These are phyloP conservation scores for Drosophila kikkawai DNA, from an alignment of 1,140 invertebrate genomes.

Conservation along the genomic window DNA sequence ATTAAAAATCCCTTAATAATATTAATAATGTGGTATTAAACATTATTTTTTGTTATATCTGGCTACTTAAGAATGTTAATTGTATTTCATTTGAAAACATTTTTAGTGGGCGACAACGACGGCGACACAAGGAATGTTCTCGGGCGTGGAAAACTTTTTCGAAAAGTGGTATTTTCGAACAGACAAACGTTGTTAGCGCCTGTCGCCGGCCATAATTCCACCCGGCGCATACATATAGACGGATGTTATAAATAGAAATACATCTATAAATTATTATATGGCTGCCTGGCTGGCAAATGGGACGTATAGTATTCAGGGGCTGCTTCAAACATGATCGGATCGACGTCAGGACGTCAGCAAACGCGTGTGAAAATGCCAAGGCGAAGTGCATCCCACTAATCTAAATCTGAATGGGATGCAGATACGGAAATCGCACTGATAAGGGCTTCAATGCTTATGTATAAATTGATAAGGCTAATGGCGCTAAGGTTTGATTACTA, in stretches of 20 bases:
- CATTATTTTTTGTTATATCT: neutral
- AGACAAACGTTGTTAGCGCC: constrained; percentile 59
- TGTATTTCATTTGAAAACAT: constrained; percentile 7
- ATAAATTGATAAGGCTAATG: constrained; percentile 21
- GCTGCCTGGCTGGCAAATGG: constrained; percentile 8
- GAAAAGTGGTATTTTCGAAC: constrained; percentile 53
- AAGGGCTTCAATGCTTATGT: constrained; percentile 4
- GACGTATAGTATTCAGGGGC: constrained; percentile 19
- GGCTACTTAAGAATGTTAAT: constrained; percentile 5
- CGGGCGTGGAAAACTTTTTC: constrained; percentile 67
- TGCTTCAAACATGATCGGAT: constrained; percentile 47
- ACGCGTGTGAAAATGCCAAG: constrained; percentile 52
- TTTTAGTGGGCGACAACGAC: constrained; percentile 31
- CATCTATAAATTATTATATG: constrained; percentile 48
- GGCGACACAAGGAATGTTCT: constrained; percentile 50
- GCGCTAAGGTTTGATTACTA: constrained; percentile 26
- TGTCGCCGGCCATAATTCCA: constrained; percentile 73
- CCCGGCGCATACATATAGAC: constrained; percentile 32
- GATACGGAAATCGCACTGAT: constrained; percentile 38
- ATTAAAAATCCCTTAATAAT: neutral
- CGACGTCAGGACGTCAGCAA: constrained; percentile 33
- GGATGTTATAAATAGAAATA: constrained; percentile 54
- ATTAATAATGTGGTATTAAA: neutral
- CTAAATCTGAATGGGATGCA: constrained; percentile 34
- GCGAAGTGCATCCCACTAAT: constrained; percentile 42